Conservation (phyloP, 2,113 vertebrate species). For the Columbina picui region DNA sequence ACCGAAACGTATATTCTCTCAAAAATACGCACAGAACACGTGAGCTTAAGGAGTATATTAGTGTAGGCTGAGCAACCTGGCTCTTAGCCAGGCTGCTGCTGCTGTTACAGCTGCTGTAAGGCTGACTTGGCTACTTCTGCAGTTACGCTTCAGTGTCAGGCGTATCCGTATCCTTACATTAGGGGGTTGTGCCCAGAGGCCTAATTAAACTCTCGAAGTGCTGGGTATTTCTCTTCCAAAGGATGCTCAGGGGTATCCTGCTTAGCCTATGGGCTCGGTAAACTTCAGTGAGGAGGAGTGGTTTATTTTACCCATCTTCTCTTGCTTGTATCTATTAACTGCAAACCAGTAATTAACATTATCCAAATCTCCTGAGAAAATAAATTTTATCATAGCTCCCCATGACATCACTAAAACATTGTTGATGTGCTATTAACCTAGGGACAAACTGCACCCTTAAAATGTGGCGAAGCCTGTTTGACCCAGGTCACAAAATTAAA, state of each 20-base stretch:
- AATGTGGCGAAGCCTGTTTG: background rate
- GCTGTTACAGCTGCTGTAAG: background rate
- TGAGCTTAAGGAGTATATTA: background rate
- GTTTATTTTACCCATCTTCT: background rate
- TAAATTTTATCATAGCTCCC: background rate
- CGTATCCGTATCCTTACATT: background rate
- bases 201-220: background rate
- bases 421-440: accelerated
- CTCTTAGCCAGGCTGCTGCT: background rate
- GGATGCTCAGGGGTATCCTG: background rate
- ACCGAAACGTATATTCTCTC: accelerated
- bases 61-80: background rate
- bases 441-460: background rate
- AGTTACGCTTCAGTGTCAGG: background rate
- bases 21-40: background rate
- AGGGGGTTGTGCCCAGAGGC: background rate
- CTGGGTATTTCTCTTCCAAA: background rate
- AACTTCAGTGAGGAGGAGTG: background rate
- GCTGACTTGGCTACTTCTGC: background rate
- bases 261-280: background rate
- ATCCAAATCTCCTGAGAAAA: background rate
- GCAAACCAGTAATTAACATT: background rate
- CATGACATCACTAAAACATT: background rate
- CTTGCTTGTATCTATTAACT: background rate
- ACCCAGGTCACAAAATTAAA: background rate